Conservation (phyloP, 2,797 vertebrate genomes). For the Sebastes melanostomus region DNA sequence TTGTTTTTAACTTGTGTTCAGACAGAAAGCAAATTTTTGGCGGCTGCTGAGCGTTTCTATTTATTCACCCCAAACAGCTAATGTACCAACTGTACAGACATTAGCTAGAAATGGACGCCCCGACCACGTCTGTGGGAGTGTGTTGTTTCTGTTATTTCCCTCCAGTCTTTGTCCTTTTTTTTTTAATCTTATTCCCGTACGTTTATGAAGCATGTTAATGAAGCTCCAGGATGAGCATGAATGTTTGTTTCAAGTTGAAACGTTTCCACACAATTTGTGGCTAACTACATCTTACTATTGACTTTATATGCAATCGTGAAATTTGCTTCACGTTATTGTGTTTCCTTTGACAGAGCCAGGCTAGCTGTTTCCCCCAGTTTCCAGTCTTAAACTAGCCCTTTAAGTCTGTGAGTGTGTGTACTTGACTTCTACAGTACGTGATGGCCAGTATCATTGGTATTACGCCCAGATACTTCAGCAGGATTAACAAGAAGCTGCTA, state of each 20-base stretch:
- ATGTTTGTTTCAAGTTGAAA: not conserved
- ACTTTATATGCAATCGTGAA: not conserved
- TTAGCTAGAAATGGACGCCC: not conserved
- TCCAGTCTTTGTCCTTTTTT: not conserved
- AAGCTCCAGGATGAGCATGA: not conserved
- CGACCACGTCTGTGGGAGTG: too few species aligned
- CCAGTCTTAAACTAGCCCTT: not conserved
- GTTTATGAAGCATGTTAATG: not conserved
- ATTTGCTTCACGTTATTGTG: not conserved
- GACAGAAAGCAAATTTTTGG: not conserved
- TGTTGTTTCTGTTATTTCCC: too few species aligned
- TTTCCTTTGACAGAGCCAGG: too few species aligned
- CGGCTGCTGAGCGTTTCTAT: not conserved
- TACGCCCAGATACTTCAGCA: slow-evolving; percentile 13
- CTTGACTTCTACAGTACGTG: not conserved
- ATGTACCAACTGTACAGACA: not conserved
- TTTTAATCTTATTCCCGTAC: not conserved
- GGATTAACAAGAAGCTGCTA: slow-evolving; percentile 17
- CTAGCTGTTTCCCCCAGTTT: too few species aligned
- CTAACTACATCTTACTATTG: not conserved
- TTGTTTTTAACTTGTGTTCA: not conserved
- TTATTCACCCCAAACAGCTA: not conserved
- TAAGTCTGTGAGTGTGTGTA: not conserved
- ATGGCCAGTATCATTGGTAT: not conserved
- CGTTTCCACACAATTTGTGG: not conserved